Conservation (phyloP, 2,888 invertebrate species). For the Tetropium fuscum region DNA sequence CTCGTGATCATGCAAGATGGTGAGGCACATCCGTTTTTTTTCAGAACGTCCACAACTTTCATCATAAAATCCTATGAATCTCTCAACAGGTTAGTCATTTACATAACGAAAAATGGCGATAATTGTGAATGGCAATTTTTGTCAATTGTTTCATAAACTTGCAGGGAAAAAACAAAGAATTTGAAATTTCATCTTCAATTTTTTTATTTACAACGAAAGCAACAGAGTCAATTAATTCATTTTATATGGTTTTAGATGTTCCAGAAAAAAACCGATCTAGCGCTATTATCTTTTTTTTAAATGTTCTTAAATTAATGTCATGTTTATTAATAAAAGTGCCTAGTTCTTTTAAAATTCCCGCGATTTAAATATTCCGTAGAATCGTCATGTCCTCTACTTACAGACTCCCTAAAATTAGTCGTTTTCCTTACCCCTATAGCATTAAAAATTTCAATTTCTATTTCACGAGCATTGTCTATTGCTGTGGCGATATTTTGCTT, state of each 20-base stretch:
- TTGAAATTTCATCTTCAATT: constrained; percentile 32
- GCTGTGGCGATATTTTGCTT: constrained; percentile 13
- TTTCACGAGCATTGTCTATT: no score
- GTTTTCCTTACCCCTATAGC: no score
- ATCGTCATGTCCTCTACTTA: constrained; percentile 26
- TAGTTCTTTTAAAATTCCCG: constrained; percentile 29
- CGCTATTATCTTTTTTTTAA: not conserved
- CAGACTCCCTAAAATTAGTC: no score
- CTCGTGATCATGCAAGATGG: no score
- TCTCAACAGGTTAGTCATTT: constrained; percentile 46
- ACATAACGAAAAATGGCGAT: constrained; percentile 53
- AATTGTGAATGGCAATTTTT: constrained; percentile 43
- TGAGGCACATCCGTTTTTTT: no score
- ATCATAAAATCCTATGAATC: constrained; percentile 53
- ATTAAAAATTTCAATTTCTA: no score
- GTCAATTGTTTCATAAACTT: constrained; percentile 42
- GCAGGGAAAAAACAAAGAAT: constrained; percentile 31
- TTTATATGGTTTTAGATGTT: constrained; percentile 36
- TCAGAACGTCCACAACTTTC: constrained; percentile 47
- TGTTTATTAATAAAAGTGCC: constrained; percentile 37
- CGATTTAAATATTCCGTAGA: constrained; percentile 23
- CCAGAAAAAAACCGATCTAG: constrained; percentile 28
- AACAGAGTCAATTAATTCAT: constrained; percentile 36
- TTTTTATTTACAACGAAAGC: constrained; percentile 9
- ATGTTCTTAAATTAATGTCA: constrained; percentile 5